Percentiles rank a stretch among this genome's conserved stretches.
These are phyloP conservation scores for Lycophotia porphyrea DNA, from an alignment of 2,888 invertebrate genomes.

Conservation along the genomic window DNA sequence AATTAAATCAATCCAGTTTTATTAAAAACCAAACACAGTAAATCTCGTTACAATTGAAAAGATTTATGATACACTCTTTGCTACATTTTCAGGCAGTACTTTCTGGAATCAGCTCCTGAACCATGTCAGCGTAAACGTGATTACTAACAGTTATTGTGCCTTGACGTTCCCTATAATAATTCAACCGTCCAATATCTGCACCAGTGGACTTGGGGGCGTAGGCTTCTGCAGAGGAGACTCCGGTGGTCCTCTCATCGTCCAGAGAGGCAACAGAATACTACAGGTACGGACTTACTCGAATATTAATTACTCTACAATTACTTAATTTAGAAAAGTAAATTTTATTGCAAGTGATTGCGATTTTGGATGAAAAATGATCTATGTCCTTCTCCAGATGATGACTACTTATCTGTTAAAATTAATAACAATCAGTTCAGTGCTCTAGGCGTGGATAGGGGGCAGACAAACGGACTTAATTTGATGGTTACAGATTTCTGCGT, in stretches of 20 bases:
- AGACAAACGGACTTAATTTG: no score
- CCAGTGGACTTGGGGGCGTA: conserved; percentile 70
- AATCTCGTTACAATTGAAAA: neutral
- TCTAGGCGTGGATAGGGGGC: neutral
- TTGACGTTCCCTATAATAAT: conserved; percentile 69
- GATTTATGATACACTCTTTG: no score
- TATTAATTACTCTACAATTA: neutral
- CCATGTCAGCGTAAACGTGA: conserved; percentile 71
- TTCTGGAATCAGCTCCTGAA: conserved; percentile 62
- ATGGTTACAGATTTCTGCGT: no score
- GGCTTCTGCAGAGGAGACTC: conserved; percentile 79
- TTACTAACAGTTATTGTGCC: conserved; percentile 73
- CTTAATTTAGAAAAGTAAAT: neutral
- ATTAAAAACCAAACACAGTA: neutral
- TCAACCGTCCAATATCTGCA: conserved; percentile 75
- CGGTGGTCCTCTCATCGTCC: conserved; percentile 78
- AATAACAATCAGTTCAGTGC: neutral
- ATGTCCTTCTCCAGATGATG: neutral
- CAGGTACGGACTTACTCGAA: neutral
- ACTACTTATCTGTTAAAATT: neutral
- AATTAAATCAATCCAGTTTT: neutral
- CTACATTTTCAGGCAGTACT: conserved; percentile 61
- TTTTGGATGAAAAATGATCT: neutral
- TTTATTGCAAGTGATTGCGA: neutral
- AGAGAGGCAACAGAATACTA: conserved; percentile 53